Conservation (phyloP, 2,888 invertebrate genomes). For the Lasius fuliginosus region DNA sequence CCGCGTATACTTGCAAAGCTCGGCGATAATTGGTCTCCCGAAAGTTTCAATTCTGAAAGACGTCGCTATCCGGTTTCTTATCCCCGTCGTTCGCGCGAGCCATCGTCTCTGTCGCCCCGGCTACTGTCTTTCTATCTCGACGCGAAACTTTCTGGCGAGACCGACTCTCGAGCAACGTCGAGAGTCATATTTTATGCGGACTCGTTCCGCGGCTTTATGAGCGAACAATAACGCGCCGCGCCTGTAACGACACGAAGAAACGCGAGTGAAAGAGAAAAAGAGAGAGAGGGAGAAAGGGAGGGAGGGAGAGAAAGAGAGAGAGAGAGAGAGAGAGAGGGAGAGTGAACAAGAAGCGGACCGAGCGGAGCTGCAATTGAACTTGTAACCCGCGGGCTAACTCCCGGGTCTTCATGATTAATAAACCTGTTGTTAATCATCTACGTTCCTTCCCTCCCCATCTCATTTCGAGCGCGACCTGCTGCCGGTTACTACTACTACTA, state of each 20-base stretch:
- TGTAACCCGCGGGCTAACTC: slow-evolving; percentile 16
- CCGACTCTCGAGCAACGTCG: slow-evolving; percentile 26
- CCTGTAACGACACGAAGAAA: slow-evolving; percentile 42
- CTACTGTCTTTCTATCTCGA: slow-evolving; percentile 30
- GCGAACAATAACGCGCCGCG: slow-evolving; percentile 66
- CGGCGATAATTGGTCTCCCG: slow-evolving; percentile 64
- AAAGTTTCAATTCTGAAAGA: slow-evolving; percentile 60
- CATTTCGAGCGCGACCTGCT: slow-evolving; percentile 12
- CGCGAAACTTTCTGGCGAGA: slow-evolving; percentile 54
- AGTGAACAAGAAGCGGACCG: slow-evolving; percentile 2
- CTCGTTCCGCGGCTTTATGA: slow-evolving; percentile 55
- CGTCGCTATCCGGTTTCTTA: slow-evolving; percentile 38
- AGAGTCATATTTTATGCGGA: slow-evolving; percentile 66
- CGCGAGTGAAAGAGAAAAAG: not conserved
- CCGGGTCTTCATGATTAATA: slow-evolving; percentile 57
- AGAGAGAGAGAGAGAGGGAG: not conserved
- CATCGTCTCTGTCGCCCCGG: not conserved
- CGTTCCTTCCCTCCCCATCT: not conserved
- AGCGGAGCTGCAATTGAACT: slow-evolving; percentile 52
- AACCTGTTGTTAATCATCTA: slow-evolving; percentile 56
- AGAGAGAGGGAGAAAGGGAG: not conserved
- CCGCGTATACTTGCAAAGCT: slow-evolving; percentile 48
- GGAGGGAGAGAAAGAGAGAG: not conserved
- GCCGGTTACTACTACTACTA: not conserved
- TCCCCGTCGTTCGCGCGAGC: not conserved